Evolutionary conservation across 2,888 invertebrate species (phyloP).

Genomic region (Eledone cirrhosa): DNA sequence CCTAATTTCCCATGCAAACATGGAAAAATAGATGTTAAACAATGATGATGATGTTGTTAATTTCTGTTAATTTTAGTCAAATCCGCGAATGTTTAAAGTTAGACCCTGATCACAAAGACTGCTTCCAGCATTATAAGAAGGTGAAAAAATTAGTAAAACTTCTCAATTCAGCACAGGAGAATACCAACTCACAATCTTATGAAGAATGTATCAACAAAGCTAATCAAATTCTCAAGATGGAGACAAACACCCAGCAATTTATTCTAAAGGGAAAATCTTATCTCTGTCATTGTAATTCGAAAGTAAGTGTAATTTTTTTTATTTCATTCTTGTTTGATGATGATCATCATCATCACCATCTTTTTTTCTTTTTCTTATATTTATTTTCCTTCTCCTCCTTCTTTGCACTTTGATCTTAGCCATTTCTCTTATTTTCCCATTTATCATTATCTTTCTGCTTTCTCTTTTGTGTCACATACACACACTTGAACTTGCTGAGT

Average conservation of each 20-base stretch:
- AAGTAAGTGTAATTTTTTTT: conserved; percentile 57
- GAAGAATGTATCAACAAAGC: conserved; percentile 71
- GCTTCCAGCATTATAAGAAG: conserved; percentile 95
- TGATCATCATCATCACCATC: too few relatives aligned
- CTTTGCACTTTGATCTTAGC: too few relatives aligned
- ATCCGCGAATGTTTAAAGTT: conserved; percentile 95
- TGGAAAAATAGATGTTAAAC: too few relatives aligned
- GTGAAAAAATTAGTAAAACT: conserved; percentile 91
- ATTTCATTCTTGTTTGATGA: too few relatives aligned
- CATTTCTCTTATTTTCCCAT: too few relatives aligned
- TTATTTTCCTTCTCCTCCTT: too few relatives aligned
- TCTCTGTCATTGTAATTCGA: conserved; percentile 79
- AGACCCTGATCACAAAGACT: conserved; percentile 96
- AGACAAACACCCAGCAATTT: conserved; percentile 72
- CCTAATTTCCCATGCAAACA: too few relatives aligned
- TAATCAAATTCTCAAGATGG: conserved; percentile 73
- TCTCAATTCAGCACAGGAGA: conserved; percentile 66
- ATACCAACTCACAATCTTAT: conserved; percentile 58
- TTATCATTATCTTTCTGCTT: too few relatives aligned
- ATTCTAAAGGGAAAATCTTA: conserved; percentile 75
- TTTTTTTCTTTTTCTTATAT: too few relatives aligned
- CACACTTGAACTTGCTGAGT: too few relatives aligned
- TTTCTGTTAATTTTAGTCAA: conserved; percentile 72
- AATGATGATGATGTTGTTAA: neutral
- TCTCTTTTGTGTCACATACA: too few relatives aligned